Conservation (phyloP, 2,113 vertebrate genomes). For the Apteryx owenii region DNA sequence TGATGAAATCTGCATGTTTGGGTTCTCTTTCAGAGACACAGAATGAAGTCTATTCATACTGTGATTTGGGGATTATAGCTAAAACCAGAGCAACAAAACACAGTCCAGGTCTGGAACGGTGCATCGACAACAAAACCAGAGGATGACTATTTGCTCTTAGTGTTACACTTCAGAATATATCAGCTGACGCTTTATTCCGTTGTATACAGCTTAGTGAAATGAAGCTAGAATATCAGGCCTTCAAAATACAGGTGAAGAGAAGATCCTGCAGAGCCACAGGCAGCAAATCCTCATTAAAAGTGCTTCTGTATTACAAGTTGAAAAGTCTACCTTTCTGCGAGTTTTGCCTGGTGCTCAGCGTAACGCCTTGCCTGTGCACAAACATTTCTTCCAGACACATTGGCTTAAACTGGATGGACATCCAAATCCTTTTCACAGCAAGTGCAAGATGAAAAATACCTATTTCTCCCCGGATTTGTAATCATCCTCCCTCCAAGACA, state of each 20-base stretch:
- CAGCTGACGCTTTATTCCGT: not conserved
- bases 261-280: constrained; percentile 32
- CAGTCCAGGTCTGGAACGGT: not conserved
- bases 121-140: not conserved
- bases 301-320: not conserved
- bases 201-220: not conserved
- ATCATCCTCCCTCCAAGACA: not conserved
- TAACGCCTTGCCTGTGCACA: not conserved
- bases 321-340: not conserved
- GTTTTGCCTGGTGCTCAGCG: not conserved
- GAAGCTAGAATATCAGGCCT: not conserved
- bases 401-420: not conserved
- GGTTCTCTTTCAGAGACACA: not conserved
- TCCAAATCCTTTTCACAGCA: not conserved
- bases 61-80: not conserved
- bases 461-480: not conserved
- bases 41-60: not conserved
- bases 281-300: constrained; percentile 53
- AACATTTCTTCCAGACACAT: not conserved
- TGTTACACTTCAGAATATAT: not conserved
- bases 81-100: not conserved
- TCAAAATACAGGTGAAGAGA: constrained; percentile 40
- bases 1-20: not conserved
- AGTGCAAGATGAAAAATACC: not conserved
- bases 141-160: not conserved